Percentiles rank a stretch among this genome's conserved stretches.
phyloP scores from a whole-genome alignment of 2,888 invertebrate genomes.

The Blastobasis lacticolella region DNA sequence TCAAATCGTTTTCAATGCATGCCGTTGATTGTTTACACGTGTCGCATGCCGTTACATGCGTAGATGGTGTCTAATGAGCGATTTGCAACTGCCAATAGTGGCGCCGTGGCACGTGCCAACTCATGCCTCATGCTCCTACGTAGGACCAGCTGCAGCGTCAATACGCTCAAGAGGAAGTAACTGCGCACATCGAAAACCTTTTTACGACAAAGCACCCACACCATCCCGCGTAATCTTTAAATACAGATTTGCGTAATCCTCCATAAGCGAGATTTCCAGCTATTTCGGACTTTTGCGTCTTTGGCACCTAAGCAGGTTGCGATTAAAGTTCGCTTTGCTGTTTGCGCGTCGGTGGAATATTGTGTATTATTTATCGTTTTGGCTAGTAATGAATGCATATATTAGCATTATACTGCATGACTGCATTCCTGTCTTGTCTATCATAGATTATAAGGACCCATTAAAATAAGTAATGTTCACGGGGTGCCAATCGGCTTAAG shows the following conservation, averaged over 20 bases:
- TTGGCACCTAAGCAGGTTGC: slow-evolving; percentile 42
- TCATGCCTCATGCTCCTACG: slow-evolving; percentile 24
- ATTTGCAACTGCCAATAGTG: slow-evolving; percentile 11
- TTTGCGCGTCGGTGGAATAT: no score
- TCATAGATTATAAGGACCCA: no score
- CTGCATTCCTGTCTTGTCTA: no score
- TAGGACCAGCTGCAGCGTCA: slow-evolving; percentile 21
- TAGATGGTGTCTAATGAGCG: slow-evolving; percentile 24
- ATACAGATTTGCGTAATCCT: slow-evolving; percentile 43
- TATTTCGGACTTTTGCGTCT: slow-evolving; percentile 60
- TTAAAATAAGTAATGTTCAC: no score
- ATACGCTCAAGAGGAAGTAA: slow-evolving; percentile 31
- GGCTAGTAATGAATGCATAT: no score
- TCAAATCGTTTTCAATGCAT: slow-evolving; percentile 2
- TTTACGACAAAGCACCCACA: slow-evolving; percentile 29
- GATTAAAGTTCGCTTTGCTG: slow-evolving; percentile 23
- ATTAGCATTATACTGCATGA: no score
- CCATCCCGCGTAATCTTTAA: slow-evolving; percentile 21
- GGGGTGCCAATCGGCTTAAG: no score
- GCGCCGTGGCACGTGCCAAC: slow-evolving; percentile 50
- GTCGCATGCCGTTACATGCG: slow-evolving; percentile 37
- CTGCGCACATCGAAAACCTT: slow-evolving; percentile 54
- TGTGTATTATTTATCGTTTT: no score
- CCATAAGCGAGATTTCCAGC: slow-evolving; percentile 39
- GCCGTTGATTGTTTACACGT: slow-evolving; percentile 26